phyloP scores from a whole-genome alignment of 2,797 vertebrate species.

The Catharus ustulatus region DNA sequence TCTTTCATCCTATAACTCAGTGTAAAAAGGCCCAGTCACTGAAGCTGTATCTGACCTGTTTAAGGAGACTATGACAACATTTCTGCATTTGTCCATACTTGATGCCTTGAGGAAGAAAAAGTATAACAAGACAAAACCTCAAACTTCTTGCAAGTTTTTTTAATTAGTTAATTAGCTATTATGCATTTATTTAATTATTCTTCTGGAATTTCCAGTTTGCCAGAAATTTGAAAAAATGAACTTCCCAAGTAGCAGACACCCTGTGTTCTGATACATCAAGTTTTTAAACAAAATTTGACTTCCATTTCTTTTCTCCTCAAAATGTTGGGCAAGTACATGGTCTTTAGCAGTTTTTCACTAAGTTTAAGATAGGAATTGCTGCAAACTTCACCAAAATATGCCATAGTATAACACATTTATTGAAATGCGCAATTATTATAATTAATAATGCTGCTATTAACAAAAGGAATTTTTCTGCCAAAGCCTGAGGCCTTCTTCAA shows the following conservation, averaged over 20 bases:
- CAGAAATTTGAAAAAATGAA: background rate
- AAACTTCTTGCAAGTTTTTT: background rate
- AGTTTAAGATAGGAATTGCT: background rate
- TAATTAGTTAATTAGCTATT: background rate
- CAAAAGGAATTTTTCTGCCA: slow-evolving; percentile 8
- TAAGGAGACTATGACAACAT: background rate
- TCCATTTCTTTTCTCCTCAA: background rate
- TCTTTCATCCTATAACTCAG: background rate
- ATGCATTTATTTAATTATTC: background rate
- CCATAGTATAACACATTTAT: background rate
- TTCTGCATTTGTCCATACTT: background rate
- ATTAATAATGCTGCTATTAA: slow-evolving; percentile 39
- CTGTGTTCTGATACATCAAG: background rate
- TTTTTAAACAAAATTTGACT: background rate
- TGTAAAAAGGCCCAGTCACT: background rate
- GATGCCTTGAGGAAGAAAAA: background rate
- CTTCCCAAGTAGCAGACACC: background rate
- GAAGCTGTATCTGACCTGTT: background rate
- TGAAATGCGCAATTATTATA: slow-evolving; percentile 39
- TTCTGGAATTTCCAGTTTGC: background rate
- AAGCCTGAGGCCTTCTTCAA: slow-evolving; percentile 15
- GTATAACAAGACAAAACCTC: background rate
- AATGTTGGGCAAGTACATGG: background rate
- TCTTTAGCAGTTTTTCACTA: background rate
- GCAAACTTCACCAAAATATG: background rate